A percentile compares a stretch with the other conserved stretches of the same genome.
Evolutionary conservation across 2,888 invertebrate species (phyloP).

Genomic region (Archips crataeganus): DNA sequence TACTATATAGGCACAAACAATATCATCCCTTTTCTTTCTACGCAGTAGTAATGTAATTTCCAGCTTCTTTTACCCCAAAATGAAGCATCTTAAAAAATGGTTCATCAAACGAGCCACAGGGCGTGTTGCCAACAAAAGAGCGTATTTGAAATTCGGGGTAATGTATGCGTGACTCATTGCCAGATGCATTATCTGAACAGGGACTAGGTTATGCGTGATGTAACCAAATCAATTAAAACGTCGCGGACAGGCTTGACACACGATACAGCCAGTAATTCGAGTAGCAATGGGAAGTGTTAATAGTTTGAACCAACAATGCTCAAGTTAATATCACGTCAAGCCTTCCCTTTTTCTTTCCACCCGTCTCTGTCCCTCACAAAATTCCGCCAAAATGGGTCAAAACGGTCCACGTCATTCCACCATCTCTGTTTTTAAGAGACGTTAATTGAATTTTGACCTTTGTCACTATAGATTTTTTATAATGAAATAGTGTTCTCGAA

Average conservation of each 20-base stretch:
- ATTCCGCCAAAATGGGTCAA: too few relatives aligned
- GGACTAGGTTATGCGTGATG: slow-evolving; percentile 53
- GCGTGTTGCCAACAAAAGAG: slow-evolving; percentile 57
- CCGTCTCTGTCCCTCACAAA: too few relatives aligned
- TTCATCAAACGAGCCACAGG: neutral
- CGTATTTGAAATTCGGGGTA: slow-evolving; percentile 51
- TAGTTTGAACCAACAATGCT: neutral
- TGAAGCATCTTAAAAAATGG: neutral
- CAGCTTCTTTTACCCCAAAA: neutral
- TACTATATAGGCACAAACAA: too few relatives aligned
- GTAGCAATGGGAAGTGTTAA: neutral
- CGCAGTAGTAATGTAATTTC: neutral
- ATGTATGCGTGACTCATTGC: slow-evolving; percentile 59
- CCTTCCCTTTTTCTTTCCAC: too few relatives aligned
- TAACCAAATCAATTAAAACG: slow-evolving; percentile 51
- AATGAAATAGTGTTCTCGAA: too few relatives aligned
- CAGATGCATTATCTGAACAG: slow-evolving; percentile 51
- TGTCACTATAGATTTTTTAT: too few relatives aligned
- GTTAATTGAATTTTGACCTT: too few relatives aligned
- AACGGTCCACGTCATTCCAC: too few relatives aligned
- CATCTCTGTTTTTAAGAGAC: too few relatives aligned
- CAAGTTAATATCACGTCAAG: too few relatives aligned
- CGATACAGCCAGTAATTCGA: neutral
- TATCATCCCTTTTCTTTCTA: too few relatives aligned
- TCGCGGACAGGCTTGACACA: slow-evolving; percentile 45